Evolutionary conservation across 2,888 invertebrate genomes (phyloP).

Genomic region (Sphaerophoria rueppellii): DNA sequence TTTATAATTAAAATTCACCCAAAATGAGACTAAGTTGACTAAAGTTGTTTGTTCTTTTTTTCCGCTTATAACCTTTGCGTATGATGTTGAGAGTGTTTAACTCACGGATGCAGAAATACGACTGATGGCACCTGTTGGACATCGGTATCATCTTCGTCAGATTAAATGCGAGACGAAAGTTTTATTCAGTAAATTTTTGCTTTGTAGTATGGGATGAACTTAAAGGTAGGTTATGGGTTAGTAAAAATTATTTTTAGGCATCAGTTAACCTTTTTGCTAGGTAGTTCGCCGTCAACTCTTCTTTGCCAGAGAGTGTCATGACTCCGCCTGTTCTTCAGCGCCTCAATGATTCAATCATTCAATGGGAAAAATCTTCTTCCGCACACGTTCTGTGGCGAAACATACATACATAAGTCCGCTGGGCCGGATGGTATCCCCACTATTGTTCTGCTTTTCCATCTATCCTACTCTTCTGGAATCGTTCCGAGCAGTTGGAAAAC

Average conservation of each 20-base stretch:
- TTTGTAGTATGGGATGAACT: not conserved
- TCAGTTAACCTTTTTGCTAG: too few species aligned
- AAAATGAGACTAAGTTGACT: constrained; percentile 51
- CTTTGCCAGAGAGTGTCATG: not conserved
- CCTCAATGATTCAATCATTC: too few species aligned
- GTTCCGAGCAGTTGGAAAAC: too few species aligned
- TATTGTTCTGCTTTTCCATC: too few species aligned
- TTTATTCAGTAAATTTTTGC: constrained; percentile 15
- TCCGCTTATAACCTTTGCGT: constrained; percentile 47
- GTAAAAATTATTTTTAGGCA: not conserved
- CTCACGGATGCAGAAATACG: constrained; percentile 66
- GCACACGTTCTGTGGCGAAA: too few species aligned
- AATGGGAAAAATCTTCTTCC: too few species aligned
- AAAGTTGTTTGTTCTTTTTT: constrained; percentile 34
- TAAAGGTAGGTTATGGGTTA: not conserved
- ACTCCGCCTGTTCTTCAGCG: too few species aligned
- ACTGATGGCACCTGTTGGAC: constrained; percentile 61
- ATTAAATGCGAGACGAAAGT: constrained; percentile 11
- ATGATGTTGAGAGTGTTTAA: constrained; percentile 56
- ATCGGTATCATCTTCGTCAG: constrained; percentile 48
- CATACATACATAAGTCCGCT: too few species aligned
- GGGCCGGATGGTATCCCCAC: too few species aligned
- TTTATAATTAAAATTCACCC: constrained; percentile 55
- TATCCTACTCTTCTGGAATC: too few species aligned
- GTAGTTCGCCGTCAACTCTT: not conserved